These are phyloP conservation scores for Dromococcyx pavoninus DNA, from an alignment of 2,797 vertebrate genomes.

Conservation along the genomic window DNA sequence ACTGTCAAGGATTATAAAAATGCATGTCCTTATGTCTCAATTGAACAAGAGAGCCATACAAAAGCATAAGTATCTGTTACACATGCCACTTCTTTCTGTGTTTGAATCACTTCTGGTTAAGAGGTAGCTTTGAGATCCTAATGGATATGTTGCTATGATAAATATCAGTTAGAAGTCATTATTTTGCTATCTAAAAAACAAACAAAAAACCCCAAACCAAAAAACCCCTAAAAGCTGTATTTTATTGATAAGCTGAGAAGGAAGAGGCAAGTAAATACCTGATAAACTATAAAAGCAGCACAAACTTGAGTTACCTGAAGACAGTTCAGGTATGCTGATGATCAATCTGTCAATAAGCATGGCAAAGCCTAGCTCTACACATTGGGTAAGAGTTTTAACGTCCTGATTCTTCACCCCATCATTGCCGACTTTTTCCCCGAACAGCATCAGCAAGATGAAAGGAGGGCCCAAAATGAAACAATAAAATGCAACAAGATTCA, in stretches of 20 bases:
- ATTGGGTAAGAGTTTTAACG: background rate
- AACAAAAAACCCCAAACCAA: background rate
- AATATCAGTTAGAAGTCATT: background rate
- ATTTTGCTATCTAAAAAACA: constrained; percentile 8
- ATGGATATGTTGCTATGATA: background rate
- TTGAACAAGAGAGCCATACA: background rate
- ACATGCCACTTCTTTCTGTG: background rate
- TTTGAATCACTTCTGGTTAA: background rate
- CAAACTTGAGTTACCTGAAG: background rate
- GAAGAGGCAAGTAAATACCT: background rate
- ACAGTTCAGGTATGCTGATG: background rate
- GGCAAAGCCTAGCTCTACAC: background rate
- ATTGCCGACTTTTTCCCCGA: background rate
- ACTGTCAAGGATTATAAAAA: constrained; percentile 59
- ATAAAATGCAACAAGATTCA: background rate
- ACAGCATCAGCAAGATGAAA: background rate
- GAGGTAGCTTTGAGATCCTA: background rate
- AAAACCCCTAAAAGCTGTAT: background rate
- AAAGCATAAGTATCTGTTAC: background rate
- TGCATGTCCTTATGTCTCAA: constrained; percentile 47
- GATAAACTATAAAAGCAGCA: background rate
- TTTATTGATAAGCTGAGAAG: background rate
- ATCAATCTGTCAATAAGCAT: background rate
- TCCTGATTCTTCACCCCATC: background rate
- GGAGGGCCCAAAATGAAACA: background rate